Evolutionary conservation across 35 echinoderm and acorn worm genomes (phyloP), one percentile per base, ranked within the genome.

Genomic region (Acanthaster planci): DNA sequence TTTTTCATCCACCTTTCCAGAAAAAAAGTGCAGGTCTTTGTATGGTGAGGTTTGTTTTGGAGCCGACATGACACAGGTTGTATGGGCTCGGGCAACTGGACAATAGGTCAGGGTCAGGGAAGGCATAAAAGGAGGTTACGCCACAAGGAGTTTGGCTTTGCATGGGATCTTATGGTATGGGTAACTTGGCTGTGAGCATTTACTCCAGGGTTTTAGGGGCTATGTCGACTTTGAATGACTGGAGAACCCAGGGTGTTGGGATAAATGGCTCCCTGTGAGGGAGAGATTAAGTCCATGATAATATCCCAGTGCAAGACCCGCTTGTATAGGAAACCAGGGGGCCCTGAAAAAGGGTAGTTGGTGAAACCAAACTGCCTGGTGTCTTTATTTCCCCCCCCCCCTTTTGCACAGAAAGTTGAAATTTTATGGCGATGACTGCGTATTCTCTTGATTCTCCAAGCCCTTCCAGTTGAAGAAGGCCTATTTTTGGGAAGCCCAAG

Each of bases 21-120:
- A 26, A 29, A 34, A 7, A 72, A 72, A 72, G 64, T 72, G n/a
- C 64, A 72, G 64, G 64, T 72, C 64, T 72, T 72, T 72, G 64
- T 72, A 35, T 30, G 64, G 34, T 21, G 34, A 72, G 64, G 64
- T 72, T 72, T 72, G 64, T 72, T 72, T 72, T 72, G 64, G 64
- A 72, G 64, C 64, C 34, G 26, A 10, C 64, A 72, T 72, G 64
- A 72, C 34, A 72, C 64, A 29, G 64, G 34, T 34, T 72, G 64
- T 72, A 72, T 72, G 64, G 64, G 12, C 34, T 72, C 34, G 64
- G 64, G 64, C 64, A 72, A 26, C 64, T 72, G 64, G 64, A 72
- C 64, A 72, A 72, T 72, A 8, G 64, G 64, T 72, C 64, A 72
- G 64, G 64, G 64, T 72, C 64, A 72, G 64, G 64, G 19, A 14